Conservation (phyloP, 2,888 invertebrate genomes). For the Dyspetes luteomarginatus region DNA sequence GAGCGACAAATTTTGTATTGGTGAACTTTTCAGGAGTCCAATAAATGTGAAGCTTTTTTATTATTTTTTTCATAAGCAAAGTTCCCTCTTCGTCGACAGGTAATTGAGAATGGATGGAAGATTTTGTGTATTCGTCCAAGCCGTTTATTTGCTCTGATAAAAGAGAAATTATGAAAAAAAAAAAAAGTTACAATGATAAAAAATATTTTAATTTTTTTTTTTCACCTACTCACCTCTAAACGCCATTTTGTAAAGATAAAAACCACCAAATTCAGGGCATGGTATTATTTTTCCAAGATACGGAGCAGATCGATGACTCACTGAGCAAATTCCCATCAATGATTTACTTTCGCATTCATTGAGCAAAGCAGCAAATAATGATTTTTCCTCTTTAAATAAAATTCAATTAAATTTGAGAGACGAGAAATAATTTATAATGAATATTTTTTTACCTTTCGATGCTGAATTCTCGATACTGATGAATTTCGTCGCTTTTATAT, state of each 20-base stretch:
- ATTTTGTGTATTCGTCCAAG: constrained; percentile 13
- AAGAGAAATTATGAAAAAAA: not conserved
- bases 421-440: constrained; percentile 12
- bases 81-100: constrained; percentile 58
- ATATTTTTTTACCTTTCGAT: constrained; percentile 25
- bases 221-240: constrained; percentile 52
- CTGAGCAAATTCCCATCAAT: constrained; percentile 63
- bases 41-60: constrained; percentile 56
- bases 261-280: constrained; percentile 50
- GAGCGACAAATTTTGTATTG: constrained; percentile 68
- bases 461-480: constrained; percentile 46
- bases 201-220: not conserved
- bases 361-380: constrained; percentile 63
- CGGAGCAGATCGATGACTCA: constrained; percentile 39
- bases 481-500: constrained; percentile 63
- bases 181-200: too few species aligned
- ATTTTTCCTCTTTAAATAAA: constrained; percentile 58
- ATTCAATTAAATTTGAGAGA: not conserved
- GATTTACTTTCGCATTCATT: constrained; percentile 50
- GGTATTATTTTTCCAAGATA: constrained; percentile 61
- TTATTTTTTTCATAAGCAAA: constrained; percentile 59
- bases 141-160: constrained; percentile 67
- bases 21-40: constrained; percentile 66
- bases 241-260: constrained; percentile 62
- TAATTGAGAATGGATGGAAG: constrained; percentile 43